Conservation (phyloP, 2,888 invertebrate genomes). For the Campoplex capitator region DNA sequence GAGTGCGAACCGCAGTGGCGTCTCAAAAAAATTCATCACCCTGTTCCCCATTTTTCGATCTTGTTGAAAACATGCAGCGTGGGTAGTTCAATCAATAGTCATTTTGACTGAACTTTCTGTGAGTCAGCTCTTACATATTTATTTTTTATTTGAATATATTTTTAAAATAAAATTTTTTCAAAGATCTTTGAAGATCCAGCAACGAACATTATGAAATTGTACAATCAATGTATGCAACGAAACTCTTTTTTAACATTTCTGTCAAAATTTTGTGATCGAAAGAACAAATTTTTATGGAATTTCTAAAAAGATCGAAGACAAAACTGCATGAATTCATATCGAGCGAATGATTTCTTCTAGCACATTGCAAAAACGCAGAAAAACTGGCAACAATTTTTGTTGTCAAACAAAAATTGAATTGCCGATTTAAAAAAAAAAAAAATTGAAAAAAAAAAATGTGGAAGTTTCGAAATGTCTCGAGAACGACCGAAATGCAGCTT, state of each 20-base stretch:
- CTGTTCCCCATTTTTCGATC: conserved; percentile 2
- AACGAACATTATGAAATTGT: not conserved
- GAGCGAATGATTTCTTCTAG: not conserved
- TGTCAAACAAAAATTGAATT: not conserved
- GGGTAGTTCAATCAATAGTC: not conserved
- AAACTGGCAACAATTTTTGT: not conserved
- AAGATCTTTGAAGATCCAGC: not conserved
- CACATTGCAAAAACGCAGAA: not conserved
- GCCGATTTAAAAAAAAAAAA: not conserved
- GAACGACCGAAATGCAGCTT: not conserved
- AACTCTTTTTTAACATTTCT: not conserved
- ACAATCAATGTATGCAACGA: not conserved
- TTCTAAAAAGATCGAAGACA: not conserved
- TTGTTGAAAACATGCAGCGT: not conserved
- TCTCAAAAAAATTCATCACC: conserved; percentile 45
- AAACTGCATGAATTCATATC: not conserved
- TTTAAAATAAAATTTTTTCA: too few relatives aligned
- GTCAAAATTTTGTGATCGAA: not conserved
- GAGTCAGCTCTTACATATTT: too few relatives aligned
- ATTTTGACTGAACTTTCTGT: not conserved
- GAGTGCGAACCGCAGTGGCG: conserved; percentile 59
- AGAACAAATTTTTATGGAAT: not conserved
- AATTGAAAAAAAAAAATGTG: not conserved
- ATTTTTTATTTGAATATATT: not conserved
- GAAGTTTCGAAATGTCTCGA: not conserved